phyloP scores from a whole-genome alignment of 1,140 invertebrate genomes.

The Bilobella aurantiaca region DNA sequence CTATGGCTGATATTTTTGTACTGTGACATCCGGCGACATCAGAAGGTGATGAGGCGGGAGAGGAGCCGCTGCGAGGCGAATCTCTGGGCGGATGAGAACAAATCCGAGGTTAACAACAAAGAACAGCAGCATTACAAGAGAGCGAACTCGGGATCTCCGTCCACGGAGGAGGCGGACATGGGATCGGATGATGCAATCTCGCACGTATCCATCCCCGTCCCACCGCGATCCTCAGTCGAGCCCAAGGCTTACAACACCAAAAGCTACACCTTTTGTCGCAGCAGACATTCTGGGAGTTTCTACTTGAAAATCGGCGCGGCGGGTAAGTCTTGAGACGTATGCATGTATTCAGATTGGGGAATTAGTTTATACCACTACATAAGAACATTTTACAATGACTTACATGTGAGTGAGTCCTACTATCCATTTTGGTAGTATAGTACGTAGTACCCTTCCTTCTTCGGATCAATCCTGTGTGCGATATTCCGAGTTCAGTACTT shows the following conservation, averaged over 20 bases:
- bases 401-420: too few relatives aligned
- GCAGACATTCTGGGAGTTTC: constrained; percentile 57
- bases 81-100: constrained; percentile 14
- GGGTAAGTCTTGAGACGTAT: constrained; percentile 46
- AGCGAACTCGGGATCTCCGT: too few relatives aligned
- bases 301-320: constrained; percentile 62
- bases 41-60: constrained; percentile 39
- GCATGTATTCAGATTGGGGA: too few relatives aligned
- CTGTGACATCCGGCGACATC: constrained; percentile 50
- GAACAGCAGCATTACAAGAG: constrained; percentile 11
- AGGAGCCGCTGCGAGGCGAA: constrained; percentile 16
- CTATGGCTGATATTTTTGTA: constrained; percentile 51
- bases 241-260: constrained; percentile 40
- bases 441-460: too few relatives aligned
- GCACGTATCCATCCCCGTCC: constrained; percentile 38
- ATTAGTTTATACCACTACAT: too few relatives aligned
- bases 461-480: too few relatives aligned
- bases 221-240: constrained; percentile 33
- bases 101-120: background rate
- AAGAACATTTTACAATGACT: too few relatives aligned
- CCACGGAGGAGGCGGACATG: constrained; percentile 24
- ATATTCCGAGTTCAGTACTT: too few relatives aligned
- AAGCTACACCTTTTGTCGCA: constrained; percentile 50
- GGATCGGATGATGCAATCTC: constrained; percentile 39
- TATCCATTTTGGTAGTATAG: too few relatives aligned